Evolutionary conservation across 1,140 invertebrate species (phyloP).

Genomic region (Listronotus oregonensis): DNA sequence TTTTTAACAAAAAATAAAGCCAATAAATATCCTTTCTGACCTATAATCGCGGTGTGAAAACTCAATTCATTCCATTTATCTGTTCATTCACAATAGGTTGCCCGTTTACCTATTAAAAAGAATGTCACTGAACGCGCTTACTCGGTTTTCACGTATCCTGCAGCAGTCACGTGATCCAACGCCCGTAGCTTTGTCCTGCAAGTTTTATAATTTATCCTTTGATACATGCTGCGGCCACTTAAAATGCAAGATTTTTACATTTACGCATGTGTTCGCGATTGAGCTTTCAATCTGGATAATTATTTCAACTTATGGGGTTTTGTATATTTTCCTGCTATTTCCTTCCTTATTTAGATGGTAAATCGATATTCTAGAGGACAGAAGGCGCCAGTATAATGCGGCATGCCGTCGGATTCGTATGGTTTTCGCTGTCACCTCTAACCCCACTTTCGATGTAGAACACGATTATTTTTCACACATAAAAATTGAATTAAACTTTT

Average conservation of each 20-base stretch:
- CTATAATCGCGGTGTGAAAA: too few relatives aligned
- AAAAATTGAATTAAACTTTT: background rate
- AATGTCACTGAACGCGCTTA: background rate
- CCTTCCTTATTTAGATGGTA: conserved; percentile 2
- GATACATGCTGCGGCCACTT: background rate
- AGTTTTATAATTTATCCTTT: background rate
- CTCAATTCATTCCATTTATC: too few relatives aligned
- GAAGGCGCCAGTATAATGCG: conserved; percentile 34
- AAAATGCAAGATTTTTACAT: conserved; percentile 3
- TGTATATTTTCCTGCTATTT: conserved; percentile 8
- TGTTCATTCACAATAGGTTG: too few relatives aligned
- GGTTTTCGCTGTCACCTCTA: conserved; percentile 8
- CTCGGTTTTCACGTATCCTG: conserved; percentile 3
- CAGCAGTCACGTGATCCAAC: conserved; percentile 4
- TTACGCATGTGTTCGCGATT: conserved; percentile 3
- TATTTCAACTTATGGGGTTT: background rate
- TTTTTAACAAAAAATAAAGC: too few relatives aligned
- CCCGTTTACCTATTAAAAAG: too few relatives aligned
- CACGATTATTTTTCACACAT: background rate
- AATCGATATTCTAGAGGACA: conserved; percentile 33
- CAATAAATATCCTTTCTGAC: too few relatives aligned
- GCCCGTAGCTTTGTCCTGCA: background rate
- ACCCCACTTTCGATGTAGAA: conserved; percentile 28
- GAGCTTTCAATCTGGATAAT: conserved; percentile 2
- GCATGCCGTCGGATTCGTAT: conserved; percentile 20